These are phyloP conservation scores for Glossosoma conforme DNA, from an alignment of 1,140 invertebrate species.

Conservation along the genomic window DNA sequence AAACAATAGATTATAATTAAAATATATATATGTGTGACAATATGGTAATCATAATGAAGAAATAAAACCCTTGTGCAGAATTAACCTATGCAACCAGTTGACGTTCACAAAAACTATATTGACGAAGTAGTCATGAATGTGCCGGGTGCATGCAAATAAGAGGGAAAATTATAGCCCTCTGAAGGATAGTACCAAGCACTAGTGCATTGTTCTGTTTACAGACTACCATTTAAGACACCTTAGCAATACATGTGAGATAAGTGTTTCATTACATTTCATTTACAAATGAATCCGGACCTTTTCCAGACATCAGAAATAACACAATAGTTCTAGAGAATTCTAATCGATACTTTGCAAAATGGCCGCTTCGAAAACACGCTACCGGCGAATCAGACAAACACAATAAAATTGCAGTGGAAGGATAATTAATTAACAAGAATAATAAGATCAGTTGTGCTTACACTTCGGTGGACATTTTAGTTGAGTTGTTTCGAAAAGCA, in stretches of 20 bases:
- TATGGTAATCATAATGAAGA: too few relatives aligned
- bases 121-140: too few relatives aligned
- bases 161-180: neutral
- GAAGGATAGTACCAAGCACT: neutral
- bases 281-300: neutral
- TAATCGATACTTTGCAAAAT: slow-evolving; percentile 10
- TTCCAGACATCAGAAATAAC: neutral
- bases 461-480: slow-evolving; percentile 9
- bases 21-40: too few relatives aligned
- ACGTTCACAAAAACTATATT: too few relatives aligned
- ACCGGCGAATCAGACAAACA: neutral
- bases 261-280: neutral
- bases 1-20: too few relatives aligned
- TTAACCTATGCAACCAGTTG: too few relatives aligned
- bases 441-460: neutral
- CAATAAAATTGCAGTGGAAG: neutral
- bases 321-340: slow-evolving; percentile 8
- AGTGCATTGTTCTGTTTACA: neutral
- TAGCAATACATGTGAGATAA: neutral
- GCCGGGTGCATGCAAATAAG: too few relatives aligned
- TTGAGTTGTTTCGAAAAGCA: too few relatives aligned
- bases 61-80: too few relatives aligned
- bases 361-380: slow-evolving; percentile 12
- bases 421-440: neutral
- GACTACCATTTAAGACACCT: neutral